Evolutionary conservation across 2,888 invertebrate species (phyloP), one percentile per base, ranked within the genome.

Genomic region (Macaria notata): DNA sequence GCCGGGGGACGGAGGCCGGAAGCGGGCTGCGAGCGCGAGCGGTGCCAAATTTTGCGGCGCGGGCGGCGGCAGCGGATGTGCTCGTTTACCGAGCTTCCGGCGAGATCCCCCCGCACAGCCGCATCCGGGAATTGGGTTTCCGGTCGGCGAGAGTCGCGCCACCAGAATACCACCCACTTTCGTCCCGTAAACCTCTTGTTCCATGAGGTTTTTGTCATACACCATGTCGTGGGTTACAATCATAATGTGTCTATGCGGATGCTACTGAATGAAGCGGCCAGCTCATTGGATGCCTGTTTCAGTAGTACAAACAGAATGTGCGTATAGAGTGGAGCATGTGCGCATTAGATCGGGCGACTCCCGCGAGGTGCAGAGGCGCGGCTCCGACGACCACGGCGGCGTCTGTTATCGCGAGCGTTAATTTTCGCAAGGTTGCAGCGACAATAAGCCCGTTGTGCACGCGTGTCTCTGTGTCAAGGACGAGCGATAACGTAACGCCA

Each of bases 11-110:
- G 84, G 84, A 82, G 87, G 86, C 86, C 89, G 90, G 90, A 88
- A 89, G 87, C 86, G 86, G 78, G 86, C 87, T 84, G 86, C 83
- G 87, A 88, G 86, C 83, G 85, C 85, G 86, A 80, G 86, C 84
- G 89, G 89, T 90, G 90, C 90, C 90, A 90, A 91, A 90, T 86
- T 90, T 90, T 91, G 89, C 89, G 88, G 90, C 84, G 87, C 89
- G 89, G 88, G 89, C 88, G 89, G 87, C 83, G 83, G 89, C 84
- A 81, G 83, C 90, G 90, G 91, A 90, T 90, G 88, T 88, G 84
- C 89, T 89, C 90, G 86, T 90, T 91, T 90, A 88, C 87, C 84
- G 78, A 84, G 88, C 86, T 91, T 91, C 91, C 91, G 90, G 89
- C 81, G 87, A 86, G 81, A 86, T 87, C 88, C 88, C 87, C 88